Evolutionary conservation across 2,113 vertebrate species (phyloP), one percentile per base, ranked within the genome.

Genomic region (Scortum barcoo): DNA sequence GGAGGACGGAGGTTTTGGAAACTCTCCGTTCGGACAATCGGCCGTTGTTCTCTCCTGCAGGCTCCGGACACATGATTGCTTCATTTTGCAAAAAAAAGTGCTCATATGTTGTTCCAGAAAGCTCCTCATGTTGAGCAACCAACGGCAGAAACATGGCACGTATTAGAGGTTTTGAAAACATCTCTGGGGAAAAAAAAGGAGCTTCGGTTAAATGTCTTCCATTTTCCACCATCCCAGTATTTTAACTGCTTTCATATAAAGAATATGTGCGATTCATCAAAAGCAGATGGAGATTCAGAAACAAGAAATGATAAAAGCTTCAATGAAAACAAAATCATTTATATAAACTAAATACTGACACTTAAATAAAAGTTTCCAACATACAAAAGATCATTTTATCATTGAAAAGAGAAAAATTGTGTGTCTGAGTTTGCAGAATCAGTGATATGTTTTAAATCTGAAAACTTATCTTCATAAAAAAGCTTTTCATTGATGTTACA

Each of bases 81-180:
- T 82, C 16, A 60, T 33, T 60, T 76, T 50, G 28, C 7, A 48
- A n/a, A 78, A 24, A 48, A n/a, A 78, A 24, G 26, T 2, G 36
- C 33, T 56, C 20, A 16, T 56, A 28, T 19, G 42, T 75, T 53
- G 58, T 61, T 65, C 75, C 57, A 53, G 51, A 80, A 57, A 76
- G 22, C 5, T 30, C 20, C 33, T 54, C 16, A 24, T 67, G 72
- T 65, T 73, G 72, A 40, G 67, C 69, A 77, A 76, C 76, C 51
- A 50, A 33, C 1, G 7, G 28, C 76, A 42, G 60, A 44, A 58
- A 78, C 44, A 5, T 53, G 73, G n/a, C 13, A 10, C 7, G 10
- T 0, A 56, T 53, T 71, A 46, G 60, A 67, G 33, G 24, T 1
- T 8, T 2, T 0, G 38, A 1, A 61, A 57, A 54, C 40, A 28